Evolutionary conservation across 2,888 invertebrate species (phyloP), one percentile per base, ranked within the genome.

Genomic region (Oeneis ivallda): DNA sequence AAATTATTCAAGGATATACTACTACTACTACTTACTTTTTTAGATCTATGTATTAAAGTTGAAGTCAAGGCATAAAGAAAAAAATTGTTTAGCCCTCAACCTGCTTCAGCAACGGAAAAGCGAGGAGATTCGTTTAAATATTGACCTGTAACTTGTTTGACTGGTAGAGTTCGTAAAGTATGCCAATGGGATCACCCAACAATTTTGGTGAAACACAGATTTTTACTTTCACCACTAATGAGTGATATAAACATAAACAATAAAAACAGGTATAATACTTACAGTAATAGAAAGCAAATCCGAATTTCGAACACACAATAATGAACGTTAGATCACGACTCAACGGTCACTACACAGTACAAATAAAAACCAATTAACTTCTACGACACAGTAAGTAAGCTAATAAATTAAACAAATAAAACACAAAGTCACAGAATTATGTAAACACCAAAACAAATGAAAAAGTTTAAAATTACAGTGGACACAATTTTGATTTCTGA

Each of bases 241-340:
- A 77, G 68, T 73, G 69, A 76, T 78, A 76, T 78, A 77, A 79
- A 78, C 78, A 81, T 78, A 82, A 84, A 88, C 85, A 89, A 89
- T 86, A 85, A 88, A 88, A 86, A 56, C 56, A 19, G 11, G 41
- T 56, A 56, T 79, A 74, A 79, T 83, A 91, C 91, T 91, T 85
- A 91, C 91, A 88, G 82, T 82, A 80, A 86, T 91, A 91, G 91
- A 91, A 91, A 91, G 91, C 91, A 89, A 91, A 91, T 91, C 91
- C 91, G 82, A 89, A 86, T 84, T 78, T 78, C 78, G 75, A 81
- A 85, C 56, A 85, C 79, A 70, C 70, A 70, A 78, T 74, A 75
- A 76, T 70, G 72, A 77, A 75, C 76, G 80, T 83, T 82, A 82
- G 83, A 84, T 81, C 87, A 88, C 87, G 85, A 82, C 79, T 83